These are phyloP conservation scores for Cyphomyrus discorhynchus DNA, from an alignment of 2,113 vertebrate genomes.

Conservation along the genomic window DNA sequence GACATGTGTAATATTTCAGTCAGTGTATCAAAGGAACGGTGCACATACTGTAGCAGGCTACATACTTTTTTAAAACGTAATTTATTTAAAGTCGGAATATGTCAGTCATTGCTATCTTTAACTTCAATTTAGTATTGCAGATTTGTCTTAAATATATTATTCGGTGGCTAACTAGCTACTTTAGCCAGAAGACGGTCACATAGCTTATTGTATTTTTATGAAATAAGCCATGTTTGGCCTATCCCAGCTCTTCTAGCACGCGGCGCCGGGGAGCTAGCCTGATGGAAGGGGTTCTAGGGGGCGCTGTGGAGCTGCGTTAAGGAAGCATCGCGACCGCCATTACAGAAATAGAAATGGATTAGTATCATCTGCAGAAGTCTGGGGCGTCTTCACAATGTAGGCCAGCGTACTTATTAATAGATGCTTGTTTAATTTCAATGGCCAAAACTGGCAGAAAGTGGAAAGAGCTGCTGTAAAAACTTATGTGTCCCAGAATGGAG, in stretches of 20 bases:
- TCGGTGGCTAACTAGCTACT: neutral
- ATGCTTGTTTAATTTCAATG: slow-evolving; percentile 5
- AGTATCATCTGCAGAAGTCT: neutral
- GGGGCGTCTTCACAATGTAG: neutral
- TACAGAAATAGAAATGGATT: neutral
- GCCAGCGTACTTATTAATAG: slow-evolving; percentile 9
- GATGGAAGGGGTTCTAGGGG: neutral
- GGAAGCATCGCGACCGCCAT: neutral
- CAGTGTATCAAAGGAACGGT: neutral
- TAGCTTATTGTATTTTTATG: neutral
- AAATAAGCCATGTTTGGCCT: neutral
- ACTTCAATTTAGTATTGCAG: neutral
- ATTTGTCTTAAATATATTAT: neutral
- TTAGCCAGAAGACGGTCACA: neutral
- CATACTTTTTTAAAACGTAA: neutral
- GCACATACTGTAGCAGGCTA: neutral
- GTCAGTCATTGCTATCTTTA: neutral
- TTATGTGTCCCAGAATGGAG: neutral
- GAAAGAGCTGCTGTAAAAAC: neutral
- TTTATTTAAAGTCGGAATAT: neutral
- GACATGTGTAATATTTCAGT: neutral
- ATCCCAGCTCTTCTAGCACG: neutral
- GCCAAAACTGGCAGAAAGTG: neutral
- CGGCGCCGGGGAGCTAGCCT: neutral
- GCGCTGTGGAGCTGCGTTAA: neutral